Evolutionary conservation across 2,888 invertebrate genomes (phyloP).

Genomic region (Clepsis dumicolana): DNA sequence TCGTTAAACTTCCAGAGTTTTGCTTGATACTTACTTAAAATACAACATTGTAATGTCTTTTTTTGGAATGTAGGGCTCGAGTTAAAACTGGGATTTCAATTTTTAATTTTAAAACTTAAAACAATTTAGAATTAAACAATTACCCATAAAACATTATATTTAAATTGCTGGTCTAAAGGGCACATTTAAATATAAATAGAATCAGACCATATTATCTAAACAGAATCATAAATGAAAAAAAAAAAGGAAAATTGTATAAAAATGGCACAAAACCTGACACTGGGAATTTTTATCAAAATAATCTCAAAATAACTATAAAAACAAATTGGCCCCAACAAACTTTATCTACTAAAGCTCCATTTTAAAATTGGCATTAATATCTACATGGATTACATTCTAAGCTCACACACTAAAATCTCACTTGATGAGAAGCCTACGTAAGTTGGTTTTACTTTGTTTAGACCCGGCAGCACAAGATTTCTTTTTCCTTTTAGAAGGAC

Average conservation of each 20-base stretch:
- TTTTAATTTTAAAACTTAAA: slow-evolving; percentile 4
- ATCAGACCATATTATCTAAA: slow-evolving; percentile 6
- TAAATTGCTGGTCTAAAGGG: slow-evolving; percentile 8
- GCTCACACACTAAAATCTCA: slow-evolving; percentile 44
- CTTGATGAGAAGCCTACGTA: slow-evolving; percentile 72
- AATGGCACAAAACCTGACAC: slow-evolving; percentile 59
- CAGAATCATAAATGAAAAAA: slow-evolving; percentile 17
- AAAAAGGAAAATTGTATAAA: slow-evolving; percentile 35
- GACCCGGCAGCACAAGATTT: slow-evolving; percentile 70
- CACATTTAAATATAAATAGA: slow-evolving; percentile 3
- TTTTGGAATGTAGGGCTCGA: slow-evolving; percentile 39
- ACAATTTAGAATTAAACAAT: slow-evolving; percentile 13
- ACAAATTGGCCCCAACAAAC: slow-evolving; percentile 18
- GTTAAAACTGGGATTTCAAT: slow-evolving; percentile 16
- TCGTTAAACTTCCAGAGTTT: slow-evolving; percentile 43
- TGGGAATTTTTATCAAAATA: slow-evolving; percentile 49
- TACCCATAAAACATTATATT: slow-evolving; percentile 17
- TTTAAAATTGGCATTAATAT: slow-evolving; percentile 39
- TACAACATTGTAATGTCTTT: slow-evolving; percentile 33
- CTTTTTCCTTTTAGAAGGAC: slow-evolving; percentile 81
- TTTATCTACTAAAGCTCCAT: slow-evolving; percentile 26
- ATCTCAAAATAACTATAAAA: slow-evolving; percentile 33
- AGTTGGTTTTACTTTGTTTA: slow-evolving; percentile 76
- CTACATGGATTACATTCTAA: slow-evolving; percentile 58
- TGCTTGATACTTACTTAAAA: slow-evolving; percentile 20